These are phyloP conservation scores for Nasonia longicornis DNA, from an alignment of 1,140 invertebrate species.

Conservation along the genomic window DNA sequence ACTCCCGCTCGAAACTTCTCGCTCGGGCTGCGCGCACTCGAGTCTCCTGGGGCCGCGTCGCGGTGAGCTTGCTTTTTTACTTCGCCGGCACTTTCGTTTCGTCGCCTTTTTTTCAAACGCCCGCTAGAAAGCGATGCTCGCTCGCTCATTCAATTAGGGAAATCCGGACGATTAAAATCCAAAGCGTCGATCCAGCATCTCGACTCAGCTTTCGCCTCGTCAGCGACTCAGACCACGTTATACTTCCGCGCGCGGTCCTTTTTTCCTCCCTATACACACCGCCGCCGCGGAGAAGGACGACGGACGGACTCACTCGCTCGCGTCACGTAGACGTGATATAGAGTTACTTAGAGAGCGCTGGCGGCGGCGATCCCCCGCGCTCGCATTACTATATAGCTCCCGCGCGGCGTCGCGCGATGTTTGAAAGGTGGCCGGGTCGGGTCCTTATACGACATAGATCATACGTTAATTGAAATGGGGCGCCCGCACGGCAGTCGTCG, in stretches of 20 bases:
- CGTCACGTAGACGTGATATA: conserved; percentile 70
- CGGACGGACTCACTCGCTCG: conserved; percentile 31
- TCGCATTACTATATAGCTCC: conserved; percentile 49
- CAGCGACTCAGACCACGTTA: not conserved
- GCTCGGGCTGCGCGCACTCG: not conserved
- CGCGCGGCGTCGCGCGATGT: conserved; percentile 59
- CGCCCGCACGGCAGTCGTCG: conserved; percentile 61
- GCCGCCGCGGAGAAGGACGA: conserved; percentile 8
- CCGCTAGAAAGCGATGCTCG: not conserved
- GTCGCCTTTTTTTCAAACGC: not conserved
- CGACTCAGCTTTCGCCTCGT: not conserved
- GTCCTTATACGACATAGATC: conserved; percentile 68
- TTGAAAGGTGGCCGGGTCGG: conserved; percentile 61
- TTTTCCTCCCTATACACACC: not conserved
- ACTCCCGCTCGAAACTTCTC: not conserved
- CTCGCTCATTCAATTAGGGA: conserved; percentile 25
- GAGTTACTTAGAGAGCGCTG: conserved; percentile 66
- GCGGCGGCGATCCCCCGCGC: conserved; percentile 18
- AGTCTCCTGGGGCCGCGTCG: conserved; percentile 2
- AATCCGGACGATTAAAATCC: too few species aligned
- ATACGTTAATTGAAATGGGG: conserved; percentile 72
- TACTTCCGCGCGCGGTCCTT: not conserved
- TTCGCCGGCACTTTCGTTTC: conserved; percentile 5
- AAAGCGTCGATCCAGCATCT: not conserved
- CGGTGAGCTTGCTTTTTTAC: not conserved